Percentiles rank a stretch among this genome's conserved stretches.
These are phyloP conservation scores for Zaprionus camerounensis DNA, from an alignment of 1,140 invertebrate species.

Conservation along the genomic window DNA sequence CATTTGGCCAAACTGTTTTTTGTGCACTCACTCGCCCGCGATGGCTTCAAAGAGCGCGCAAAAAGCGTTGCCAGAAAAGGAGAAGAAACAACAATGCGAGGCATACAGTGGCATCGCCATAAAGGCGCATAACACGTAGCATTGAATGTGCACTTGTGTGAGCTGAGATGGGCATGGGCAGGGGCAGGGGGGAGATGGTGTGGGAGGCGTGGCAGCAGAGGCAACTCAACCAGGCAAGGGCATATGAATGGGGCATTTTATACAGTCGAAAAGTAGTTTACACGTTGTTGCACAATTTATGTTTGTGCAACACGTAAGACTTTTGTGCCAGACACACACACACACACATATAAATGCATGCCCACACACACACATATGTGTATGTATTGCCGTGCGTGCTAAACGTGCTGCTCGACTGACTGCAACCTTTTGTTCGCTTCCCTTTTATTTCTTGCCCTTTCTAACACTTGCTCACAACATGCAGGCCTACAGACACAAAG, in stretches of 20 bases:
- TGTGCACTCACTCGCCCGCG: conserved; percentile 34
- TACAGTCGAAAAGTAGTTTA: conserved; percentile 84
- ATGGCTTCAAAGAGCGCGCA: conserved; percentile 53
- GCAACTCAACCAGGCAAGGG: conserved; percentile 56
- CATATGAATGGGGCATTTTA: conserved; percentile 68
- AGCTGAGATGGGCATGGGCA: not conserved
- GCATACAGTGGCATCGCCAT: conserved; percentile 55
- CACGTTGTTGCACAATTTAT: conserved; percentile 84
- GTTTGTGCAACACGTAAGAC: conserved; percentile 83
- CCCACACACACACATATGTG: not conserved
- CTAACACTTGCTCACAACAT: conserved; percentile 24
- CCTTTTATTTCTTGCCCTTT: conserved; percentile 8
- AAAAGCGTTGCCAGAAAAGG: conserved; percentile 39
- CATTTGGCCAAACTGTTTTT: conserved; percentile 39
- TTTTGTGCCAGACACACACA: conserved; percentile 60
- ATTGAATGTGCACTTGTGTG: conserved; percentile 63
- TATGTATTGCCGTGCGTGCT: conserved; percentile 13
- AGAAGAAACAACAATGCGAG: conserved; percentile 6
- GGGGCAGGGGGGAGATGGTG: not conserved
- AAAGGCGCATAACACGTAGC: conserved; percentile 73
- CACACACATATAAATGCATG: conserved; percentile 19
- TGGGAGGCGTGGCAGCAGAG: conserved; percentile 2
- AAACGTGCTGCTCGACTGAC: conserved; percentile 18
- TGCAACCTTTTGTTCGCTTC: conserved; percentile 16
- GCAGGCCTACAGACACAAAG: conserved; percentile 23